phyloP scores from a whole-genome alignment of 2,113 vertebrate genomes.

The Myiozetetes cayanensis region DNA sequence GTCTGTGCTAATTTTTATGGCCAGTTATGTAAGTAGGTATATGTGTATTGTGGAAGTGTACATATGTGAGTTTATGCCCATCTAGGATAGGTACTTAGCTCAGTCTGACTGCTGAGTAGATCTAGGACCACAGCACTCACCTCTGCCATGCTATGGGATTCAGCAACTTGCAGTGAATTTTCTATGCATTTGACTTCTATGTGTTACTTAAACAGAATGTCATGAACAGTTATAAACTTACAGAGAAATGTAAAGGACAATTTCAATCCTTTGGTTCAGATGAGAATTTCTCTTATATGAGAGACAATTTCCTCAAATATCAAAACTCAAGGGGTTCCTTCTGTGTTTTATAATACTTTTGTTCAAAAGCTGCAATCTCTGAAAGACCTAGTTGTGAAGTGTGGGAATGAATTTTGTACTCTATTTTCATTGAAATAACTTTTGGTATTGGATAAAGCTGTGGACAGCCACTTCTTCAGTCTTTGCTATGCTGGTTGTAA shows the following conservation, averaged over 20 bases:
- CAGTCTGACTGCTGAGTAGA: not conserved
- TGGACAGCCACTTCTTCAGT: not conserved
- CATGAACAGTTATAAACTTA: not conserved
- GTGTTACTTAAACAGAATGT: not conserved
- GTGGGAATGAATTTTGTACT: constrained; percentile 34
- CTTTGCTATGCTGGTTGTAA: not conserved
- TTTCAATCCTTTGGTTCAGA: constrained; percentile 12
- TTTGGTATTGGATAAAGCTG: constrained; percentile 12
- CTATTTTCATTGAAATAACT: constrained; percentile 56
- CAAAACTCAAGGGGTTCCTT: not conserved
- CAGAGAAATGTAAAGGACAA: not conserved
- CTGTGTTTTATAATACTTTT: constrained; percentile 31
- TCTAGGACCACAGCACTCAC: not conserved
- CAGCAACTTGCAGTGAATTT: not conserved
- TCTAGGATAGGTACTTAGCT: not conserved
- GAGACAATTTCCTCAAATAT: constrained; percentile 38
- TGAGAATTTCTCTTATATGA: not conserved
- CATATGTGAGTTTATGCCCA: rapidly evolving
- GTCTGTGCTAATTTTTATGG: not conserved
- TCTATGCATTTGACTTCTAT: not conserved
- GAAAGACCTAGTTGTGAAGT: constrained; percentile 5
- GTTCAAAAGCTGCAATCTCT: constrained; percentile 32
- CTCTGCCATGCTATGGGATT: not conserved
- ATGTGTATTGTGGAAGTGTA: not conserved
- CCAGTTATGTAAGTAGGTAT: too few species aligned